A percentile compares a stretch with the other conserved stretches of the same genome.
These are phyloP conservation scores for Calonectris borealis DNA, from an alignment of 2,113 vertebrate genomes.

Conservation along the genomic window DNA sequence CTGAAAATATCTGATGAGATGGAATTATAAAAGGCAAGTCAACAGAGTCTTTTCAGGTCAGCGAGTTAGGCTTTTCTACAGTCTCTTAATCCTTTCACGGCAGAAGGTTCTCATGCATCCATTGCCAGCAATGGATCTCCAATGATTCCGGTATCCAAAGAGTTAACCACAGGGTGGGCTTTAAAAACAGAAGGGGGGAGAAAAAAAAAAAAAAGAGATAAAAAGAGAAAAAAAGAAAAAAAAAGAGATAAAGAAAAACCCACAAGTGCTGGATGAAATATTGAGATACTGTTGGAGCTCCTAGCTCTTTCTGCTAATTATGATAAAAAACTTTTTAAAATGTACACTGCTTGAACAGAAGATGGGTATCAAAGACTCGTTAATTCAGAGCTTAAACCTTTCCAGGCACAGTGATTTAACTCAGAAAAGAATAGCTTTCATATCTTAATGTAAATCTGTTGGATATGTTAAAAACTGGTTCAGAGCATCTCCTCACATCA, in stretches of 20 bases:
- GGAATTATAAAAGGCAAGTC: slow-evolving; percentile 30
- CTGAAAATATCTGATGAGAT: slow-evolving; percentile 18
- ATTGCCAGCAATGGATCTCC: slow-evolving; percentile 32
- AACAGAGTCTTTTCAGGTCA: neutral
- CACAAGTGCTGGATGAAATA: slow-evolving; percentile 7
- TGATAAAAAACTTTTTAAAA: slow-evolving; percentile 40
- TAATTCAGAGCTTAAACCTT: slow-evolving; percentile 46
- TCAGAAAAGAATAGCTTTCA: slow-evolving; percentile 16
- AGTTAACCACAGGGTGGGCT: neutral
- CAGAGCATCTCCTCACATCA: slow-evolving; percentile 40
- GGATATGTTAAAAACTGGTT: slow-evolving; percentile 50
- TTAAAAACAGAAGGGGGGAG: neutral
- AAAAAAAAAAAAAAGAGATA: neutral
- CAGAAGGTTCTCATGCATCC: neutral
- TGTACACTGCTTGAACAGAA: slow-evolving; percentile 20
- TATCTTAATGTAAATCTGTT: slow-evolving; percentile 53
- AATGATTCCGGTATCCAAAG: neutral
- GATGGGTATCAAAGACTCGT: slow-evolving; percentile 30
- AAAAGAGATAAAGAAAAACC: neutral
- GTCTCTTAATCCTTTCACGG: neutral
- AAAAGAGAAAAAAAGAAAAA: neutral
- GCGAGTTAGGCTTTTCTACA: neutral
- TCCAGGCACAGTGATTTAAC: slow-evolving; percentile 15
- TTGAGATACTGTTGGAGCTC: neutral
- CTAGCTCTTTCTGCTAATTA: slow-evolving; percentile 35